Evolutionary conservation across 2,888 invertebrate genomes (phyloP), one percentile per base, ranked within the genome.

Genomic region (Pomacea canaliculata): DNA sequence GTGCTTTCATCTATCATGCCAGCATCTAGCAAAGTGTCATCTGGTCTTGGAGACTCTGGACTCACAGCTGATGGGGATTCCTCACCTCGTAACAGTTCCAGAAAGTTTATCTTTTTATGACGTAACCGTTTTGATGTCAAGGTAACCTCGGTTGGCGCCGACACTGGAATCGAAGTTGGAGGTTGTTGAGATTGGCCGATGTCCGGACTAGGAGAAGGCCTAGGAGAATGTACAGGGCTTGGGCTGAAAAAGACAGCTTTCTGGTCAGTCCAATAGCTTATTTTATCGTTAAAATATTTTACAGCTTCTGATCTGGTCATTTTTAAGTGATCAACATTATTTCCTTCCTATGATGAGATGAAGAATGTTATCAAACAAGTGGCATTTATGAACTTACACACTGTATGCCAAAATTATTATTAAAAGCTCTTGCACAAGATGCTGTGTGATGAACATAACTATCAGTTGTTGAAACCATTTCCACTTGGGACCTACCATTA

Each of bases 101-200:
- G 79, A 73, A 88, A 89, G 78, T 86, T 86, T 23, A 89, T 85
- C 76, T 89, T 89, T 80, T 88, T 89, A 80, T 89, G 87, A 7
- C 88, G 77, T 10, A 88, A 83, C 2, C 87, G 75, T 63, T 82
- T 82, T 37, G 56, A 66, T 16, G 77, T 68, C 0, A 69, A 37
- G 16, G 48, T 7, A 7, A 65, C 63, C 0, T 51, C 70, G n/a
- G 76, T 76, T 18, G 70, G 60, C 18, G 65, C 23, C 9, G 63
- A n/a, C 0, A 70, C 46, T 19, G 48, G 16, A 4, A 65, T 51
- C 0, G 23, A 59, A n/a, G 74, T 76, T 12, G 60, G 66, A 10
- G 46, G 67, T 0, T 59, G 66, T 9, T 19, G 27, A 46, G 67
- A n/a, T 46, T 49, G 71, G 48, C 48, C 12, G 16, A 23, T 70